Evolutionary conservation across 2,888 invertebrate species (phyloP).

Genomic region (Operophtera brumata): DNA sequence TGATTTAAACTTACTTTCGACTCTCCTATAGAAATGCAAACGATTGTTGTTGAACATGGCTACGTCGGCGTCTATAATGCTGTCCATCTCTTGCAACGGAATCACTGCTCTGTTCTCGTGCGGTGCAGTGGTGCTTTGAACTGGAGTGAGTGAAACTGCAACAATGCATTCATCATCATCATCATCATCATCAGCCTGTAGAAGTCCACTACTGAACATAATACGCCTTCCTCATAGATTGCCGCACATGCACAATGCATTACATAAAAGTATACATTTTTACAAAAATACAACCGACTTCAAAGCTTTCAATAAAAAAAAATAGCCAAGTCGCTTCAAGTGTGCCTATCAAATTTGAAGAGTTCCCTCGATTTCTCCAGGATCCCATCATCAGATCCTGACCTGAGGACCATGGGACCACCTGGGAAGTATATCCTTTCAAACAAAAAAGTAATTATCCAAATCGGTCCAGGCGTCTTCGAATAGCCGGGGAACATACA

Average conservation of each 20-base stretch:
- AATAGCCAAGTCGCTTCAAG: no score
- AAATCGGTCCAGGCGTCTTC: no score
- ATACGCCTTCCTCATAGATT: not conserved
- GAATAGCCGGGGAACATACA: no score
- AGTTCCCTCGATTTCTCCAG: no score
- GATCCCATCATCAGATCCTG: no score
- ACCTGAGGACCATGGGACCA: no score
- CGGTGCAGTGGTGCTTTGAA: not conserved
- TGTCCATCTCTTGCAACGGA: conserved; percentile 74
- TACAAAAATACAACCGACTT: no score
- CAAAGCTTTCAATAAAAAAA: no score
- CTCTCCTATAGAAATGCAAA: conserved; percentile 69
- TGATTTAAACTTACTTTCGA: conserved; percentile 56
- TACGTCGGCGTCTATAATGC: conserved; percentile 74
- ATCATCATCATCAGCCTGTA: not conserved
- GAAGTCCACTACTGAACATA: not conserved
- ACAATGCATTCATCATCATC: not conserved
- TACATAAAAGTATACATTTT: no score
- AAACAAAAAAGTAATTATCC: no score
- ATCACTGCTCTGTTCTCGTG: conserved; percentile 48
- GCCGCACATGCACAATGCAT: not conserved
- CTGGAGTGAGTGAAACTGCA: conserved; percentile 15
- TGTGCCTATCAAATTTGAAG: no score
- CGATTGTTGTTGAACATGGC: conserved; percentile 71
- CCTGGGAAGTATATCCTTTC: no score